Evolutionary conservation across 2,113 vertebrate genomes (phyloP).

Genomic region (Dasyornis broadbenti): DNA sequence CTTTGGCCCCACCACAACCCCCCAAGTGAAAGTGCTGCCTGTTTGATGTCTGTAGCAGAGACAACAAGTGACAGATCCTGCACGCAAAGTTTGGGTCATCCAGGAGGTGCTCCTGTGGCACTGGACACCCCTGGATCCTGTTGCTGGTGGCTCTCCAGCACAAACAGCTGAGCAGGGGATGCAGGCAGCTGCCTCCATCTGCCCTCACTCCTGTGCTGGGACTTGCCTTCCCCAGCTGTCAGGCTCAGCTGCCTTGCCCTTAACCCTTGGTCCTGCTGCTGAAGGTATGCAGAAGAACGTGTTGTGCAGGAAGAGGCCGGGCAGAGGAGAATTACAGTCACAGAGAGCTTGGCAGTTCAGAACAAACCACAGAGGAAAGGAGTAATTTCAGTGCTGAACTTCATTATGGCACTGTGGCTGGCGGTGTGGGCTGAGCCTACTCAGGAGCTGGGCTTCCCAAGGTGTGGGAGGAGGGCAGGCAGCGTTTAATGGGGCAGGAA

Average conservation of each 20-base stretch:
- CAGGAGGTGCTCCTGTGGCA: neutral
- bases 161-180: neutral
- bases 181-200: slow-evolving; percentile 28
- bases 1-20: neutral
- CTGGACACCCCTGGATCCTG: fast-evolving
- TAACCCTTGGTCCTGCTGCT: neutral
- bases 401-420: fast-evolving
- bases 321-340: neutral
- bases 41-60: neutral
- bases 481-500: neutral
- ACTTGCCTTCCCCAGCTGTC: neutral
- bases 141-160: neutral
- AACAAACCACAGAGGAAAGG: neutral
- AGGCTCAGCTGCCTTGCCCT: neutral
- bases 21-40: fast-evolving
- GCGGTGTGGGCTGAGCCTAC: neutral
- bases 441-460: neutral
- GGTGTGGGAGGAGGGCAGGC: neutral
- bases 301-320: slow-evolving; percentile 8
- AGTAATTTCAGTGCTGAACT: neutral
- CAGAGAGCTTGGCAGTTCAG: neutral
- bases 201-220: neutral
- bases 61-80: neutral
- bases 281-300: neutral
- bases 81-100: neutral